These are phyloP conservation scores for Conger conger DNA, from an alignment of 2,113 vertebrate species.

Conservation along the genomic window DNA sequence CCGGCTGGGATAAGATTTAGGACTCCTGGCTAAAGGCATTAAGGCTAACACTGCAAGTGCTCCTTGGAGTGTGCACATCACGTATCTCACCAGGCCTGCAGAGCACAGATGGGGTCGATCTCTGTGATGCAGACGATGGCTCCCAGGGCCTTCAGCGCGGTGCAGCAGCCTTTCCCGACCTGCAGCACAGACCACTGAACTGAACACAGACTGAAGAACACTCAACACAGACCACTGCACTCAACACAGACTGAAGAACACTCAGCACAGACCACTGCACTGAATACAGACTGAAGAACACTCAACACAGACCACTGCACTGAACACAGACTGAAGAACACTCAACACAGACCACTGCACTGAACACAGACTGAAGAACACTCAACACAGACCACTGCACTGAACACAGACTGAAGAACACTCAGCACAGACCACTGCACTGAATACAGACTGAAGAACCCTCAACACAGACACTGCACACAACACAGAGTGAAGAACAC, in stretches of 20 bases:
- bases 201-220: neutral
- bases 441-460: too few species aligned
- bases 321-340: neutral
- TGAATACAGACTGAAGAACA: too few species aligned
- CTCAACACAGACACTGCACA: too few species aligned
- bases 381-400: too few species aligned
- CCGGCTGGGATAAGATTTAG: too few species aligned
- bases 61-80: neutral
- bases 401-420: too few species aligned
- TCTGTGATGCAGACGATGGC: conserved; percentile 81
- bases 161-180: conserved; percentile 81
- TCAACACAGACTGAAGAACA: neutral
- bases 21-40: too few species aligned
- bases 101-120: conserved; percentile 81
- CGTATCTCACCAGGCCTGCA: conserved; percentile 74
- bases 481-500: too few species aligned
- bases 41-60: too few species aligned
- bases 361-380: too few species aligned
- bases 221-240: neutral
- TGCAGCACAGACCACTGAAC: conserved; percentile 38
- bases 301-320: neutral
- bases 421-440: too few species aligned
- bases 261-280: neutral
- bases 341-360: neutral
- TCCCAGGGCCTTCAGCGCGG: conserved; percentile 80